Evolutionary conservation across 2,797 vertebrate genomes (phyloP), one percentile per base, ranked within the genome.

Genomic region (Vultur gryphus): DNA sequence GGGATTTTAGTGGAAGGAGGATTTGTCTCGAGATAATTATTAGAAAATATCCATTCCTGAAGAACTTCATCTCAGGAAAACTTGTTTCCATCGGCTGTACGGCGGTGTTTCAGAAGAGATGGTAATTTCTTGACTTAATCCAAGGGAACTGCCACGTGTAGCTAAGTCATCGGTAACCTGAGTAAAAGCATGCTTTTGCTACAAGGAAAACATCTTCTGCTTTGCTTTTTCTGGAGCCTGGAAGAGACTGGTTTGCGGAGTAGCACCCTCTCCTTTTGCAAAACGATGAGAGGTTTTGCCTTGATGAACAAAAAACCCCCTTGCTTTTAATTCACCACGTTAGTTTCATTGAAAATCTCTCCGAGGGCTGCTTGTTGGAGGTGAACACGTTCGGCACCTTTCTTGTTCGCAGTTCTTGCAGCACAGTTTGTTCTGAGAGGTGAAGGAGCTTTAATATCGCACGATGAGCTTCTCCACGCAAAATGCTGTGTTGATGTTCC

Each of bases 311-410:
- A 35, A 16, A 72, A 52, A 17, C 6, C 5, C 20, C 24, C 43
- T 48, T 46, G 39, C 52, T 78, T 89, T 78, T 54, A 62, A 79
- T 54, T 78, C 16, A 9, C 48, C 3, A 0, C 2, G 2, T 21
- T 31, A n/a, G 37, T 51, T 81, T 75, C 54, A 5, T 1, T 51
- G 70, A 43, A 44, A 29, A 28, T 14, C 51, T 48, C 62, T 39
- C 29, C 0, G 3, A 61, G 41, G 19, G 23, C 20, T 57, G 29
- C 35, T 23, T 12, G 0, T 25, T 24, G 87, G 54, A 54, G 66
- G 58, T 1, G 13, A 80, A 29, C 0, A 0, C 5, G 8, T 61
- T 75, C 4, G 4, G 69, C 72, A 51, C 72, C 61, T 65, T 78
- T 48, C 67, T 46, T 7, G 35, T 26, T 58, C 4, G 1, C 29